Conservation (phyloP, 2,888 invertebrate species). For the Eupithecia insigniata region DNA sequence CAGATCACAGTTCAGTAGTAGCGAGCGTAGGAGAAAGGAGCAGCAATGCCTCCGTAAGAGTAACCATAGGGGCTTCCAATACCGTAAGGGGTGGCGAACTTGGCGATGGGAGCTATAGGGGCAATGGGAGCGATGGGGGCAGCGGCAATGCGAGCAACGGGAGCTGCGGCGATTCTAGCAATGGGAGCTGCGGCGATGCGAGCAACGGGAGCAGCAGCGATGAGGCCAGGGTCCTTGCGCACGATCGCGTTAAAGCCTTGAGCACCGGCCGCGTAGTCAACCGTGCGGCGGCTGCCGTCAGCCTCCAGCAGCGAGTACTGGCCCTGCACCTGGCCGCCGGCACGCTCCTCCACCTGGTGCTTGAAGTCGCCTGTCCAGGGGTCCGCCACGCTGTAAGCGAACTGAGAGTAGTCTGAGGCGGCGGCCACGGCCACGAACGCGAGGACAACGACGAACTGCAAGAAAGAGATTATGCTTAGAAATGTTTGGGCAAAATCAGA, state of each 20-base stretch:
- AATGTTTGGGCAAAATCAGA: background rate
- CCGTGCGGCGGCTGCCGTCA: slow-evolving; percentile 80
- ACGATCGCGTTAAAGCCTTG: slow-evolving; percentile 83
- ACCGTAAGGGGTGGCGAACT: slow-evolving; percentile 44
- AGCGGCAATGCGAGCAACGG: slow-evolving; percentile 44
- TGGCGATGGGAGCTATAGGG: slow-evolving; percentile 31
- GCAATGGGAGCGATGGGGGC: slow-evolving; percentile 33
- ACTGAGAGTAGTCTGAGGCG: slow-evolving; percentile 66
- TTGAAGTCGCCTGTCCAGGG: slow-evolving; percentile 80
- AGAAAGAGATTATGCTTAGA: slow-evolving; percentile 9
- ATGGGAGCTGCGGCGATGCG: slow-evolving; percentile 46
- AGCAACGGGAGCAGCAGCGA: slow-evolving; percentile 52
- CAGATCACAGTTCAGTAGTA: slow-evolving; percentile 44
- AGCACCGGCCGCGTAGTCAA: slow-evolving; percentile 81
- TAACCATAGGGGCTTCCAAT: slow-evolving; percentile 10
- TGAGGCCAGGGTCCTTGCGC: slow-evolving; percentile 70
- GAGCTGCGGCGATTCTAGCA: slow-evolving; percentile 52
- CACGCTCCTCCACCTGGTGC: slow-evolving; percentile 68
- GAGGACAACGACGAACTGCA: slow-evolving; percentile 66
- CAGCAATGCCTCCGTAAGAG: slow-evolving; percentile 8
- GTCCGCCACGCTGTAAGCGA: slow-evolving; percentile 80
- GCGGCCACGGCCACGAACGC: slow-evolving; percentile 59
- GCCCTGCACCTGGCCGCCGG: slow-evolving; percentile 54
- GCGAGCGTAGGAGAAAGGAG: slow-evolving; percentile 47
- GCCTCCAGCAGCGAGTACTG: slow-evolving; percentile 74